Evolutionary conservation across 2,888 invertebrate species (phyloP).

Genomic region (Cacoxenus indagator): DNA sequence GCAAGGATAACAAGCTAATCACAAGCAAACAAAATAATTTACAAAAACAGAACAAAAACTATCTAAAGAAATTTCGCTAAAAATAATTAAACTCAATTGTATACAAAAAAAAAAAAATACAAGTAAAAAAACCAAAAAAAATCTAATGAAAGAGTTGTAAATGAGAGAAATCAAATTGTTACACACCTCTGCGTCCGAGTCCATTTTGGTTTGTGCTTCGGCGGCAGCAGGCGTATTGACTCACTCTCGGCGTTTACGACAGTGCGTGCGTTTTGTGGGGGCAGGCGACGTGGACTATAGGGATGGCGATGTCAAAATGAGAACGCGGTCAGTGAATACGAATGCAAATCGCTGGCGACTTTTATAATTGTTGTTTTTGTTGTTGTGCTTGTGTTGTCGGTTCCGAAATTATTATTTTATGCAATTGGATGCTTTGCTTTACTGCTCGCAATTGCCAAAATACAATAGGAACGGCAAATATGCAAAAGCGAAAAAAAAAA

Average conservation of each 20-base stretch:
- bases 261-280: not conserved
- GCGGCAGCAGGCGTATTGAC: slow-evolving; percentile 25
- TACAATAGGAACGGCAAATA: too few relatives aligned
- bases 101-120: not conserved
- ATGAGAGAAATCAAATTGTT: slow-evolving; percentile 11
- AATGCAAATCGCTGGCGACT: not conserved
- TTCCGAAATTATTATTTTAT: too few relatives aligned
- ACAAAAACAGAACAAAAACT: too few relatives aligned
- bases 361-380: not conserved
- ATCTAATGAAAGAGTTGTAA: not conserved
- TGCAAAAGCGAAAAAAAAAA: too few relatives aligned
- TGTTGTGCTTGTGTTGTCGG: not conserved
- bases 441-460: too few relatives aligned
- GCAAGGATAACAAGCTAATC: too few relatives aligned
- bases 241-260: not conserved
- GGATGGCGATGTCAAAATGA: not conserved
- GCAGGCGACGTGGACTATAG: slow-evolving; percentile 38
- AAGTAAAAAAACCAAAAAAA: not conserved
- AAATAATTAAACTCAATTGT: too few relatives aligned
- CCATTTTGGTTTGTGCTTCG: slow-evolving; percentile 42
- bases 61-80: too few relatives aligned
- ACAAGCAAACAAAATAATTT: too few relatives aligned
- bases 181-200: slow-evolving; percentile 52
- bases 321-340: not conserved
- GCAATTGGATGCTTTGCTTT: too few relatives aligned